Base-by-base conservation (phyloP, 2,113 vertebrate genomes). In the Hydropotes inermis region DNA sequence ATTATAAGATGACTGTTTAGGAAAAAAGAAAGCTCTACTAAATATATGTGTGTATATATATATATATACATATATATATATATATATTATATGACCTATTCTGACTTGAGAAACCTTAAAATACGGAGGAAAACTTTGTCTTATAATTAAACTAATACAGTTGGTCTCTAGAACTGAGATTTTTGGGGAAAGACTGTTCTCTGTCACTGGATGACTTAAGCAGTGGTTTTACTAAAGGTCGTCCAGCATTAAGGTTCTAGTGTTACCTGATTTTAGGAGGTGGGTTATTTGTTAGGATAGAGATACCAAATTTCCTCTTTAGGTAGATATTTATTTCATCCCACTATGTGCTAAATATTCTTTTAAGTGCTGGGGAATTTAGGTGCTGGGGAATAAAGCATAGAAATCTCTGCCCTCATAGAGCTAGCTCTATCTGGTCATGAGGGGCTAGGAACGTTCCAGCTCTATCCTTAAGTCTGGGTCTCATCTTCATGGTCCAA, bases 71-170 rank as follows among this genome's bases (percentile, higher is more conserved):
- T 33, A n/a, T n/a, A n/a, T 61, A 10, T 67, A 4, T 19, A 8
- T 33, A n/a, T n/a, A n/a, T 76, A 50, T 84, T 39, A 45, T 87
- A 39, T 92, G 57, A 45, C 47, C 33, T 95, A 1, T 78, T 55
- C 60, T 90, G 30, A 96, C 28, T 85, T 96, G 55, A 45, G 70
- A 89, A 92, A 47, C 91, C 67, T 95, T 54, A 91, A 91, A 82
- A 67, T 92, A 11, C 85, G 15, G 14, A 58, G 2, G 19, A 23
- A 21, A 67, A 81, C 19, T 84, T 87, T 16, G 16, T 86, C n/a
- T 76, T 86, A 74, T 25, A 84, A 74, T 84, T 92, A 76, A 96
- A 54, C 28, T 83, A 93, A 58, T 81, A 17, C 1, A 13, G 0
- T 70, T 54, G n/a, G 15, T 76, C 10, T 89, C 13, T 70, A 43